Conservation (phyloP, 1,140 invertebrate genomes). For the Papilio glaucus region DNA sequence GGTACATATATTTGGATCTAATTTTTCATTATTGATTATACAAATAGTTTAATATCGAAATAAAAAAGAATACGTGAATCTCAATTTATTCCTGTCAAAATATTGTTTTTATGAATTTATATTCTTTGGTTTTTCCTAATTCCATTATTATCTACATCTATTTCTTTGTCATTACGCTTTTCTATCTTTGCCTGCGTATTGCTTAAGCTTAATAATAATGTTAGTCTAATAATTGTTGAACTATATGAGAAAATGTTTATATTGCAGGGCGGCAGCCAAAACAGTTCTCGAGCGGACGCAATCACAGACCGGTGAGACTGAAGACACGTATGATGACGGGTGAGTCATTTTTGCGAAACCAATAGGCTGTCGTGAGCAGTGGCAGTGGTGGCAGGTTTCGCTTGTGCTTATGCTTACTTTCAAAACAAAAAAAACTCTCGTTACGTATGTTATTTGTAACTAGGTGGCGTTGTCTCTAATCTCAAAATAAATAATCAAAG, state of each 20-base stretch:
- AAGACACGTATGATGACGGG: constrained; percentile 88
- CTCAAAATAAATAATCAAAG: too few species aligned
- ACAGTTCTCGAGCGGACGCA: constrained; percentile 74
- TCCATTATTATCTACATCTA: not conserved
- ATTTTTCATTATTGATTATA: too few species aligned
- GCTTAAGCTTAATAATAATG: constrained; percentile 1
- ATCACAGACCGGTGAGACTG: constrained; percentile 75
- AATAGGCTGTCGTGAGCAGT: too few species aligned
- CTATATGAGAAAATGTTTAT: not conserved
- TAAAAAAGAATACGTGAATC: not conserved
- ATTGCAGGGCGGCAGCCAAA: constrained; percentile 72
- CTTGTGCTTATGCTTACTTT: too few species aligned
- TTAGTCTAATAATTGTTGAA: not conserved
- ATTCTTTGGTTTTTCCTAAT: constrained; percentile 7
- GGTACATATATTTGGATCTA: too few species aligned
- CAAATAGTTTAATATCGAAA: too few species aligned
- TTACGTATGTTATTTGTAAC: not conserved
- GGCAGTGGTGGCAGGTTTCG: too few species aligned
- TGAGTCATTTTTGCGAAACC: constrained; percentile 62
- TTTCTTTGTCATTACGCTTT: not conserved
- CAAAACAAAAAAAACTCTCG: not conserved
- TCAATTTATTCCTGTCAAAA: not conserved
- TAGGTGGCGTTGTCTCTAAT: constrained; percentile 27
- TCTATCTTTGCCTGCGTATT: constrained; percentile 3
- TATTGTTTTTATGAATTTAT: not conserved